These are phyloP conservation scores for Apostichopus leukothele DNA, from an alignment of 53 echinoderm and acorn worm genomes.

Conservation along the genomic window DNA sequence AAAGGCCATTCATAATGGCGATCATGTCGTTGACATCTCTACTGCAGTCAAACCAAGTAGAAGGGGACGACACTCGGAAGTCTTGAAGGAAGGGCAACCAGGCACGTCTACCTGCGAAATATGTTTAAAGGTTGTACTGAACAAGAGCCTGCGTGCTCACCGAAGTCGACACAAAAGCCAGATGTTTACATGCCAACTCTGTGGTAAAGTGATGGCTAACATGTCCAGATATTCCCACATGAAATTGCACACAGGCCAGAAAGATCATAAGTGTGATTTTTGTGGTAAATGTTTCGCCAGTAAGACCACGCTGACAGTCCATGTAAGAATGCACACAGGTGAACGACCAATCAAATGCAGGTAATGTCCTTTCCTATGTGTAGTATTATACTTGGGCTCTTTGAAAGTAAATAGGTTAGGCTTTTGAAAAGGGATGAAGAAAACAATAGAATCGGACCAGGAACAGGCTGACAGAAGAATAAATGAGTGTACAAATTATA, in stretches of 20 bases:
- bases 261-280: background rate
- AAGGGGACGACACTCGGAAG: background rate
- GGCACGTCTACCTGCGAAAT: constrained; percentile 8
- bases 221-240: constrained; percentile 10
- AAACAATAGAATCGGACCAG: background rate
- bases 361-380: constrained; percentile 5
- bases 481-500: too few relatives aligned
- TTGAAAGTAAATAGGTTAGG: background rate
- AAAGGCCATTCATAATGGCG: background rate
- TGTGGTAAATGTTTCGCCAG: constrained; percentile 19
- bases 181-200: constrained; percentile 44
- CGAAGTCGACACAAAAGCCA: background rate
- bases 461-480: too few relatives aligned
- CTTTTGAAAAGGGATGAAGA: background rate
- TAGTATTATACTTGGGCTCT: background rate
- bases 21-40: background rate
- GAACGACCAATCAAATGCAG: constrained; percentile 35
- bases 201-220: constrained; percentile 8
- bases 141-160: constrained; percentile 3
- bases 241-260: constrained; percentile 17
- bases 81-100: background rate
- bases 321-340: constrained; percentile 37
- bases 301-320: background rate
- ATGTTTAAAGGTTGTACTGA: background rate
- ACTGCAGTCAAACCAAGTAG: background rate